Conservation (phyloP, 1,140 invertebrate genomes). For the Meloidogyne chitwoodi region DNA sequence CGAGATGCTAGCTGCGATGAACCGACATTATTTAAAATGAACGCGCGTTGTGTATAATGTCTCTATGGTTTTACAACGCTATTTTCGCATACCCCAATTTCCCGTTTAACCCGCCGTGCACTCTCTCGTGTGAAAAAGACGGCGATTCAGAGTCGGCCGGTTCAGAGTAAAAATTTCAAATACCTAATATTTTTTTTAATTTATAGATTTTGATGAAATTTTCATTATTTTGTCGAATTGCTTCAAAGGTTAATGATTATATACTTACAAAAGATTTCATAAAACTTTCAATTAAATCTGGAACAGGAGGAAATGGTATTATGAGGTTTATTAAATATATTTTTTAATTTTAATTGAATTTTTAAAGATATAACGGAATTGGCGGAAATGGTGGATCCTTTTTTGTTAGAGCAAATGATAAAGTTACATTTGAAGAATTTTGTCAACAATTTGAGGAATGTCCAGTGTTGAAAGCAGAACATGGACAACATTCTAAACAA, state of each 20-base stretch:
- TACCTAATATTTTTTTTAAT: background rate
- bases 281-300: constrained; percentile 20
- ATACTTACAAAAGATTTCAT: constrained; percentile 30
- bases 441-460: constrained; percentile 31
- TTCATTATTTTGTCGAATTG: background rate
- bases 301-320: constrained; percentile 26
- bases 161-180: too few species aligned
- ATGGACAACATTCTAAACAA: constrained; percentile 20
- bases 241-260: background rate
- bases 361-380: constrained; percentile 51
- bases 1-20: too few species aligned
- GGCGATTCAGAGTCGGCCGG: too few species aligned
- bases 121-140: too few species aligned
- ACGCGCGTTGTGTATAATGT: too few species aligned
- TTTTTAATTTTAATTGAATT: background rate
- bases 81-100: too few species aligned
- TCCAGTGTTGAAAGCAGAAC: constrained; percentile 24
- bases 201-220: background rate
- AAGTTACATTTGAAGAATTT: constrained; percentile 42
- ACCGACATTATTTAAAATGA: too few species aligned
- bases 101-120: too few species aligned
- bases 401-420: constrained; percentile 34
- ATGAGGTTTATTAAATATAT: constrained; percentile 3
- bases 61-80: too few species aligned
- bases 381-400: constrained; percentile 50